Evolutionary conservation across 2,888 invertebrate genomes (phyloP).

Genomic region (Andrena haemorrhoa): DNA sequence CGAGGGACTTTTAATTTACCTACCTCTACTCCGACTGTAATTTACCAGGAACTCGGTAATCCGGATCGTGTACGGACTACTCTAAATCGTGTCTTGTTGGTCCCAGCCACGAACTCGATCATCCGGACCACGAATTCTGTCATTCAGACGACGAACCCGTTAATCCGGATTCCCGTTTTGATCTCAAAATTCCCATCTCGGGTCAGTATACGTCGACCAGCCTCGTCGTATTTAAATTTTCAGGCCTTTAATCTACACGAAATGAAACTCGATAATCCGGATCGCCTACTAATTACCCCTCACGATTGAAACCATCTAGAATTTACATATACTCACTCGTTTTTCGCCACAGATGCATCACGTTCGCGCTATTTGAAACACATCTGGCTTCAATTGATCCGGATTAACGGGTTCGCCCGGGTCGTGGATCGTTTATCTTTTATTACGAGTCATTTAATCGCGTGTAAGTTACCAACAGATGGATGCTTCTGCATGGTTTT

Average conservation of each 20-base stretch:
- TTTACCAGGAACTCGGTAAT: not conserved
- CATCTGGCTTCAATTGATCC: not conserved
- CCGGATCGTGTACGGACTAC: not conserved
- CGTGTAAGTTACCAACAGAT: constrained; percentile 5
- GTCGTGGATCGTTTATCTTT: not conserved
- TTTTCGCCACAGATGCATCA: not conserved
- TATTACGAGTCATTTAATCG: constrained; percentile 19
- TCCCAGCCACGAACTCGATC: no score
- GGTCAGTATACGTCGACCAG: not conserved
- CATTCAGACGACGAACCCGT: no score
- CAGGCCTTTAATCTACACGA: not conserved
- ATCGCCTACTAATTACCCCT: not conserved
- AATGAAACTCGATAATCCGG: not conserved
- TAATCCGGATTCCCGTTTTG: no score
- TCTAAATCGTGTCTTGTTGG: no score
- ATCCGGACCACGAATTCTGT: no score
- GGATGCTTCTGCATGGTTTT: constrained; percentile 31
- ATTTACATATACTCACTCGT: no score
- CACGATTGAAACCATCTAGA: not conserved
- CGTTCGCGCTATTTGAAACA: not conserved
- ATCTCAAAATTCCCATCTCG: no score
- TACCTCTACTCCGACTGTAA: no score
- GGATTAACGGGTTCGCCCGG: constrained; percentile 5
- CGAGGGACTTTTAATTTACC: no score
- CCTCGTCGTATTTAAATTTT: not conserved